Evolutionary conservation across 2,888 invertebrate species (phyloP).

Genomic region (Nephrotoma appendiculata): DNA sequence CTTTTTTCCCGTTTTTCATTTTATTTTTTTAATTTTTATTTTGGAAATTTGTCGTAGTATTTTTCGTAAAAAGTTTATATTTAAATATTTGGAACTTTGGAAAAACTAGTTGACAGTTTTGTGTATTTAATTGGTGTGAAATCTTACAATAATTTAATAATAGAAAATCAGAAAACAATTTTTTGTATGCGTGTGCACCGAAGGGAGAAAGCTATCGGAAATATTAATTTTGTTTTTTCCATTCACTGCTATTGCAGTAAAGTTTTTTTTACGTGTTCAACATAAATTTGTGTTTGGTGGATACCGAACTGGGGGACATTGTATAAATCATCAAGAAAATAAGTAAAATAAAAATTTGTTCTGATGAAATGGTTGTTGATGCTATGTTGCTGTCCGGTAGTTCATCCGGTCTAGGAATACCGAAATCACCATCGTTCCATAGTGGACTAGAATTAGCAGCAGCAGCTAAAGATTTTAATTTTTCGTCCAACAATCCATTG

Average conservation of each 20-base stretch:
- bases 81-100: not conserved
- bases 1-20: not conserved
- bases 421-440: conserved; percentile 79
- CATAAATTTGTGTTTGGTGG: not conserved
- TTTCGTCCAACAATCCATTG: conserved; percentile 4
- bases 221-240: not conserved
- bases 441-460: conserved; percentile 71
- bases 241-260: not conserved
- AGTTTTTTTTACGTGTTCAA: not conserved
- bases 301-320: conserved; percentile 2
- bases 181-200: not conserved
- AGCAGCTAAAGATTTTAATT: conserved; percentile 31
- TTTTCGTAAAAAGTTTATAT: not conserved
- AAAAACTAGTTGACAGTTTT: not conserved
- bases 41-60: not conserved
- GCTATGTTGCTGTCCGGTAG: conserved; percentile 34
- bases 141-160: not conserved
- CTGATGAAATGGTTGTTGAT: conserved; percentile 32
- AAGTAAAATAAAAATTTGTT: conserved; percentile 6
- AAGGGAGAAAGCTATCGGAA: not conserved
- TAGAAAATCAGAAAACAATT: not conserved
- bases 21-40: conserved; percentile 1
- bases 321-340: not conserved
- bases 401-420: conserved; percentile 47
- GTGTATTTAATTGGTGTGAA: not conserved